A percentile compares a stretch with the other conserved stretches of the same genome.
Evolutionary conservation across 2,797 vertebrate genomes (phyloP).

Genomic region (Poecilia gillii): DNA sequence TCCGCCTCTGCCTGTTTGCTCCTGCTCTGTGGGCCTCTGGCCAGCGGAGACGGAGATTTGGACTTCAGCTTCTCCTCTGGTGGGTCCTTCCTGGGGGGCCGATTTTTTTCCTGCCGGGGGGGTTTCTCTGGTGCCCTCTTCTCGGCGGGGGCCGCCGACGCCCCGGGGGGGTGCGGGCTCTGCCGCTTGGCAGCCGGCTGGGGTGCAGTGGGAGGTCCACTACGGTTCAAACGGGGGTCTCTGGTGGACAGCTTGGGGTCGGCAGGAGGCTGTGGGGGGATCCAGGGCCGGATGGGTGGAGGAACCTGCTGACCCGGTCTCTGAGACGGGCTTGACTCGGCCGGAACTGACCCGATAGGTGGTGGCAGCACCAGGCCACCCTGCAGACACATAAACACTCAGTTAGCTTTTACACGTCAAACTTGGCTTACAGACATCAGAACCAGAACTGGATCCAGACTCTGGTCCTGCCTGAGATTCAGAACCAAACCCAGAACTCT

Average conservation of each 20-base stretch:
- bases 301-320: conserved; percentile 68
- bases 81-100: conserved; percentile 84
- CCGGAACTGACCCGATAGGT: conserved; percentile 64
- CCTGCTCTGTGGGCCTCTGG: conserved; percentile 70
- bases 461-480: not conserved
- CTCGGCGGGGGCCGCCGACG: conserved; percentile 70
- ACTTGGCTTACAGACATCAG: not conserved
- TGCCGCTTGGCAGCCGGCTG: conserved; percentile 84
- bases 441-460: not conserved
- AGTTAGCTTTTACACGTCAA: not conserved
- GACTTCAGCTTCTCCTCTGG: conserved; percentile 83
- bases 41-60: conserved; percentile 88
- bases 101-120: conserved; percentile 82
- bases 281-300: conserved; percentile 61
- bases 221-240: conserved; percentile 93
- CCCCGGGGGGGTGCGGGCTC: conserved; percentile 43
- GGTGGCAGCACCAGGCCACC: conserved; percentile 83
- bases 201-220: conserved; percentile 65
- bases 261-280: conserved; percentile 79
- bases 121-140: conserved; percentile 82
- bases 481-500: not conserved
- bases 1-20: conserved; percentile 82
- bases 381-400: not conserved
- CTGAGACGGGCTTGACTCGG: conserved; percentile 62
- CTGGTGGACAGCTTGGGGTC: conserved; percentile 87